Base-by-base conservation (phyloP, 2,797 vertebrate species). In the Streptopelia turtur region DNA sequence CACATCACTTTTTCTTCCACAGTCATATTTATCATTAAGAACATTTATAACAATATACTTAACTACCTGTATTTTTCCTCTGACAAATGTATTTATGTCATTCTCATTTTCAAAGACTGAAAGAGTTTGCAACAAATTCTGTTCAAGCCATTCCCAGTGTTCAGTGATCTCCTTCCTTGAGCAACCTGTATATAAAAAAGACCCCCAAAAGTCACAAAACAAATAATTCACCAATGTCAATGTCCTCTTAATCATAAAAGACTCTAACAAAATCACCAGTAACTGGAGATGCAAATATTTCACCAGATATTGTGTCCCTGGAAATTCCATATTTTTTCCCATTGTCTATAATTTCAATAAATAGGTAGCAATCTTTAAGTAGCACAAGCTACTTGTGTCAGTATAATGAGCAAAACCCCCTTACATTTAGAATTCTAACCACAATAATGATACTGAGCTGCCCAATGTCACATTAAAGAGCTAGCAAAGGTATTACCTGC, bases 61-160 rank as follows among this genome's bases (percentile, higher is more conserved):
- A 87, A 53, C 47, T 97, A 99, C 99, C 99, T 99, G 99, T 95
- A 99, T 98, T 96, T 99, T 99, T 93, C 99, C 99, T 98, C 99
- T 99, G 94, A 99, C 99, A 78, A 99, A 99, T 1, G 99, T 99
- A 70, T 99, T 99, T 94, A 99, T 99, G 88, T 99, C 99, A 4
- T 99, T 99, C 96, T 99, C 99, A 37, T 99, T 99, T 97, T 99
- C 99, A 92, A 99, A 99, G 97, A 99, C 99, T 84, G 99, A 99
- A 70, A 99, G 99, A 2, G 99, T 99, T 97, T 99, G 99, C 96
- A 99, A 97, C 31, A 99, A 98, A 95, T 99, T 99, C 93, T 99
- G 98, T 87, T 99, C 99, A 86, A 99, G 98, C 99, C 99, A 99
- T 96, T 99, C 99, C 99, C 99, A 99, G 95, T 99, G 99, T 93